Evolutionary conservation across 2,888 invertebrate genomes (phyloP), one percentile per base, ranked within the genome.

Genomic region (Cephalotes varians): DNA sequence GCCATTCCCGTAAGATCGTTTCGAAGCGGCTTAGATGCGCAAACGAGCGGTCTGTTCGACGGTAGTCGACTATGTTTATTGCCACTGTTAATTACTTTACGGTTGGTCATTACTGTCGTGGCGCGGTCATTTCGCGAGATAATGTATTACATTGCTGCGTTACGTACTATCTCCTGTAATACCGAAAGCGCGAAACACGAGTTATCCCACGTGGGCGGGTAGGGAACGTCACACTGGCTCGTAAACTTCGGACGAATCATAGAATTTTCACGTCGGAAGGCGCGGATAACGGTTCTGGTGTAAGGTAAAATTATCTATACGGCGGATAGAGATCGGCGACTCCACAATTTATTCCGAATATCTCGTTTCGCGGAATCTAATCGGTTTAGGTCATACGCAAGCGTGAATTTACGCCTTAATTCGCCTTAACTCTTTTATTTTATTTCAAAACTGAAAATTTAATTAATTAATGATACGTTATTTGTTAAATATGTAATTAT

Each of bases 61-160:
- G 49, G 81, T 79, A 76, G 86, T 86, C 81, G 51, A n/a, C 76
- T 58, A 65, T 89, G 90, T 91, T 91, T 92, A 91, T 90, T 89
- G 89, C 91, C 87, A 89, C 87, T 86, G 90, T 92, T 92, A 93
- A 93, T 93, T 93, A 90, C 91, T 91, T 91, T 89, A 89, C 87
- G 88, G 83, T 86, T 85, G 85, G 89, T 90, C 89, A 90, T 92
- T 92, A 92, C 90, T 91, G 89, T 90, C 90, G 85, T 83, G 88
- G 82, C 81, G 79, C 86, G 90, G 90, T 92, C 91, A 91, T 92
- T 92, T 85, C 89, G 85, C 87, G 87, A 87, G 87, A 91, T 92
- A 91, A 92, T 91, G 90, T 90, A 92, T 91, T 92, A 88, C 90
- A 87, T 85, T 65, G 87, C 62, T 56, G 34, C 9, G 72, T 86